Evolutionary conservation across 2,113 vertebrate species (phyloP).

Genomic region (Spheniscus mendiculus): DNA sequence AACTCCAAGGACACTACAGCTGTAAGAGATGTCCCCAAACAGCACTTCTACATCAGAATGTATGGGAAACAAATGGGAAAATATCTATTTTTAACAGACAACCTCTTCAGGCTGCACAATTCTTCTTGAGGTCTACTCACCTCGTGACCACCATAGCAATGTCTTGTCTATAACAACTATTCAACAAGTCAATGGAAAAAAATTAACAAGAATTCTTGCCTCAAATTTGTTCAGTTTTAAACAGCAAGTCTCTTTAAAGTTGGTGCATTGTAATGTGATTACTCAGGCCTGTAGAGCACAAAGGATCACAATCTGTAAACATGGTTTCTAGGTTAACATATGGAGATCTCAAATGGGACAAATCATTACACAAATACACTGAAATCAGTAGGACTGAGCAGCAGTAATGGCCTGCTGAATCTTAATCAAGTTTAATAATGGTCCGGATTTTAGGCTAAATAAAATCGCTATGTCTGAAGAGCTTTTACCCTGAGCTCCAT

Average conservation of each 20-base stretch:
- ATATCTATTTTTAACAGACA: not conserved
- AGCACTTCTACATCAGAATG: not conserved
- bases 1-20: not conserved
- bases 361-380: not conserved
- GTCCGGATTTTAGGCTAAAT: not conserved
- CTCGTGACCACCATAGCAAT: not conserved
- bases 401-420: not conserved
- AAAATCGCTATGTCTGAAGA: not conserved
- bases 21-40: not conserved
- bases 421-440: not conserved
- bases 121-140: not conserved
- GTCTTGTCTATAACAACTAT: not conserved
- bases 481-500: not conserved
- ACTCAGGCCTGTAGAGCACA: not conserved
- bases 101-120: not conserved
- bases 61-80: not conserved
- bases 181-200: not conserved
- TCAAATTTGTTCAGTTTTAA: not conserved
- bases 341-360: not conserved
- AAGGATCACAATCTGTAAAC: conserved; percentile 24
- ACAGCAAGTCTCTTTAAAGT: not conserved
- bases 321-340: not conserved
- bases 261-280: not conserved
- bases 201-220: not conserved
- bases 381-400: not conserved